Conservation (phyloP, 1,140 invertebrate species). For the Phortica variegata region DNA sequence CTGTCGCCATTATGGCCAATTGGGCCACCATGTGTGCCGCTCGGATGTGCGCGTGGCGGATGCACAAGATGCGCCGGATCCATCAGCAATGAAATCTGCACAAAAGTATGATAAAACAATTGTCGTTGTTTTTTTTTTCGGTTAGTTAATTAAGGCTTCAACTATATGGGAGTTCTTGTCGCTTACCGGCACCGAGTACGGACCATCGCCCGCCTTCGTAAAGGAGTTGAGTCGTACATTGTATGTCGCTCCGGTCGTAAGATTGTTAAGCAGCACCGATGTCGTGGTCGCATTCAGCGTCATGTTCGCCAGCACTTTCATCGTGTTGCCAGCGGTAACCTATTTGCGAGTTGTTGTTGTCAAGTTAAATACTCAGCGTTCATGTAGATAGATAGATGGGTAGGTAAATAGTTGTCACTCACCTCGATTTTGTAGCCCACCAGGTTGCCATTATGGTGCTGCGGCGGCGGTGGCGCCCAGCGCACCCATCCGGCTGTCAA, state of each 20-base stretch:
- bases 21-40: constrained; percentile 37
- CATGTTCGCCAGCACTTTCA: constrained; percentile 68
- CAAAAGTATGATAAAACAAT: background rate
- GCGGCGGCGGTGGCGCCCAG: constrained; percentile 78
- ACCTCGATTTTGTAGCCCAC: constrained; percentile 75
- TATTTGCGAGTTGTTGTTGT: background rate
- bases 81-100: constrained; percentile 60
- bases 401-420: too few relatives aligned
- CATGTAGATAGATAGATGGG: background rate
- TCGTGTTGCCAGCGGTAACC: constrained; percentile 52
- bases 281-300: constrained; percentile 72
- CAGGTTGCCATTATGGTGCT: constrained; percentile 79
- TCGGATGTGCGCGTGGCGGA: constrained; percentile 61
- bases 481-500: constrained; percentile 71
- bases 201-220: constrained; percentile 69
- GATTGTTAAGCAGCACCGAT: constrained; percentile 70
- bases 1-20: constrained; percentile 5
- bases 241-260: constrained; percentile 71
- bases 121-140: fast-evolving
- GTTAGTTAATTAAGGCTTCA: background rate
- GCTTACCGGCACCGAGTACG: constrained; percentile 65
- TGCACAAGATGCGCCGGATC: constrained; percentile 62
- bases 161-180: too few relatives aligned
- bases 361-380: background rate
- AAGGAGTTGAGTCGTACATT: constrained; percentile 73